These are phyloP conservation scores for Plusia festucae DNA, from an alignment of 2,888 invertebrate genomes.

Conservation along the genomic window DNA sequence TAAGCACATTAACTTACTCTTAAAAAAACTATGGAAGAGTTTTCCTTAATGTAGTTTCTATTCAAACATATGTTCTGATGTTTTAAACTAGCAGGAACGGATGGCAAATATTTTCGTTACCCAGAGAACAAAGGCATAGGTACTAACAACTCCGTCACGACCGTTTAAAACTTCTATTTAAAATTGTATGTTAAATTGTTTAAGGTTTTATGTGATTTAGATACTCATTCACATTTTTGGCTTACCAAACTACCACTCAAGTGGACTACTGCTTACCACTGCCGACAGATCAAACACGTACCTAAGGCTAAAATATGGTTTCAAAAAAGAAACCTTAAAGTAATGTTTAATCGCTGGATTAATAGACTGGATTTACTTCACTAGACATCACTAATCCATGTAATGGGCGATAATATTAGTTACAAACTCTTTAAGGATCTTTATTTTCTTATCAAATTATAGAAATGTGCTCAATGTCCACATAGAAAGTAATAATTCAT, in stretches of 20 bases:
- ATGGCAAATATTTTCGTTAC: conserved; percentile 6
- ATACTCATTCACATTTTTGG: background rate
- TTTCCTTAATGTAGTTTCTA: conserved; percentile 26
- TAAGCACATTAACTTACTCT: background rate
- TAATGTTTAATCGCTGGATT: no score
- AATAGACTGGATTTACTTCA: no score
- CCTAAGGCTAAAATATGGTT: no score
- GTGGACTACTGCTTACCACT: no score
- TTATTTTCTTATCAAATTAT: no score
- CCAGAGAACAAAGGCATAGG: conserved; percentile 1
- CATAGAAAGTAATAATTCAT: conserved; percentile 29
- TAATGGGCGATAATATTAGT: no score
- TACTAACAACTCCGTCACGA: background rate
- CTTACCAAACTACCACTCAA: no score
- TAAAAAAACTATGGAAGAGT: background rate
- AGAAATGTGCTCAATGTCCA: no score
- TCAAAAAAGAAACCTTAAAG: no score
- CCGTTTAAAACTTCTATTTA: background rate
- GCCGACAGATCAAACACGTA: no score
- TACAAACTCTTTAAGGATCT: conserved; percentile 6
- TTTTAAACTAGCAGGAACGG: conserved; percentile 27
- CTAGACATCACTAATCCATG: no score
- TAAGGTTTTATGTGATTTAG: background rate
- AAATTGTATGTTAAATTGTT: background rate
- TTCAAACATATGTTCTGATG: conserved; percentile 12